Percentiles rank a stretch among this genome's conserved stretches.
Evolutionary conservation across 2,888 invertebrate species (phyloP).

Genomic region (Calliphora vomitoria): DNA sequence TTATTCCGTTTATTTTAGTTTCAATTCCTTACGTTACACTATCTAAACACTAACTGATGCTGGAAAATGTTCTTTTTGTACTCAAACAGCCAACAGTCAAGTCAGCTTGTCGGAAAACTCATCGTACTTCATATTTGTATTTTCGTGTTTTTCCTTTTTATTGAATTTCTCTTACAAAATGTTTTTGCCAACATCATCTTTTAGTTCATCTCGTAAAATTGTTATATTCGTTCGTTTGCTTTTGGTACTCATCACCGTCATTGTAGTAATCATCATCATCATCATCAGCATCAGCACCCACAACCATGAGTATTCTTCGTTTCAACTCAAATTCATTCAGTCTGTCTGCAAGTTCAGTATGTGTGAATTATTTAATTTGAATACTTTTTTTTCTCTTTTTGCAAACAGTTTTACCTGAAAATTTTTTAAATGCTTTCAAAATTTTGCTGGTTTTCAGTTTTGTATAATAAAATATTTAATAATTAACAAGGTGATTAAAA

Average conservation of each 20-base stretch:
- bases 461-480: not conserved
- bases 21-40: slow-evolving; percentile 56
- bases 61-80: slow-evolving; percentile 60
- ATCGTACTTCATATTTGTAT: slow-evolving; percentile 54
- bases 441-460: slow-evolving; percentile 11
- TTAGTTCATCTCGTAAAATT: slow-evolving; percentile 44
- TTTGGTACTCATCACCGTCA: slow-evolving; percentile 42
- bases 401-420: not conserved
- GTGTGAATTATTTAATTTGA: slow-evolving; percentile 32
- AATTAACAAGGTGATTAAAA: slow-evolving; percentile 3
- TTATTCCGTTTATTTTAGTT: slow-evolving; percentile 30
- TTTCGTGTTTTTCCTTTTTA: slow-evolving; percentile 50
- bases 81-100: slow-evolving; percentile 38
- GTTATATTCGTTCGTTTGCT: slow-evolving; percentile 17
- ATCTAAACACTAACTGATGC: slow-evolving; percentile 69
- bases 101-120: slow-evolving; percentile 54
- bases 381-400: not conserved
- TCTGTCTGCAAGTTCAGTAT: slow-evolving; percentile 8
- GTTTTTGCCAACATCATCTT: slow-evolving; percentile 59
- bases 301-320: slow-evolving; percentile 14
- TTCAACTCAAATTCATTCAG: slow-evolving; percentile 8
- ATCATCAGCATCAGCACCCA: slow-evolving; percentile 44
- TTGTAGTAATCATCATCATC: slow-evolving; percentile 49
- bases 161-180: slow-evolving; percentile 49
- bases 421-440: not conserved